Percentiles rank a stretch among this genome's conserved stretches.
phyloP scores from a whole-genome alignment of 2,888 invertebrate species.

The Harpalus rufipes region DNA sequence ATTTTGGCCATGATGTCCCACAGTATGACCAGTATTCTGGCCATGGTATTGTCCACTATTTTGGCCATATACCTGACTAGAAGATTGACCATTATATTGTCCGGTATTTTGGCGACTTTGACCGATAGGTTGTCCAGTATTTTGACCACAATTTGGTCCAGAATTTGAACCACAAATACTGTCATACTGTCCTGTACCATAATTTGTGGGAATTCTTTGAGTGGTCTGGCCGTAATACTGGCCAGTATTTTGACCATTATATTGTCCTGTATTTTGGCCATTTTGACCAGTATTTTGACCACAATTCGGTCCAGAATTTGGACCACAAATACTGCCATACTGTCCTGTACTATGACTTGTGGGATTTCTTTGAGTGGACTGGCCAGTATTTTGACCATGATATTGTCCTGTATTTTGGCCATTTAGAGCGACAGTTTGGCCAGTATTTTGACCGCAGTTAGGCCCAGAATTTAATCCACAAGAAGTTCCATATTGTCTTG shows the following conservation, averaged over 20 bases:
- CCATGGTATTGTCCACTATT: not conserved
- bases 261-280: conserved; percentile 7
- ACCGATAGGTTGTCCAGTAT: not conserved
- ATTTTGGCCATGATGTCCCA: not conserved
- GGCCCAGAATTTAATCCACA: not conserved
- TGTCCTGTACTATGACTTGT: not conserved
- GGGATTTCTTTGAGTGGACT: not conserved
- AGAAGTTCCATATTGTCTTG: not conserved
- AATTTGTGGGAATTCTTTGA: not conserved
- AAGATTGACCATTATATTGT: conserved; percentile 1
- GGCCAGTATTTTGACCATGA: conserved; percentile 10
- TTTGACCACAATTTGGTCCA: not conserved
- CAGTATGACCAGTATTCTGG: not conserved
- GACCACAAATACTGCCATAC: not conserved
- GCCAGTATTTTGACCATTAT: not conserved
- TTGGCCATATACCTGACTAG: no score
- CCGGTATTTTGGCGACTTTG: not conserved
- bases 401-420: not conserved
- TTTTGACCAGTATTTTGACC: not conserved
- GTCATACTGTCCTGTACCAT: not conserved
- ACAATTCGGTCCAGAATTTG: conserved; percentile 1
- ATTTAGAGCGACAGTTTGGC: not conserved
- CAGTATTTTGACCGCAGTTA: not conserved
- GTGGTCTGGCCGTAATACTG: not conserved
- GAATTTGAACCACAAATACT: not conserved